Percentiles rank a stretch among this genome's conserved stretches.
Evolutionary conservation across 2,113 vertebrate genomes (phyloP).

Genomic region (Xiphias gladius): DNA sequence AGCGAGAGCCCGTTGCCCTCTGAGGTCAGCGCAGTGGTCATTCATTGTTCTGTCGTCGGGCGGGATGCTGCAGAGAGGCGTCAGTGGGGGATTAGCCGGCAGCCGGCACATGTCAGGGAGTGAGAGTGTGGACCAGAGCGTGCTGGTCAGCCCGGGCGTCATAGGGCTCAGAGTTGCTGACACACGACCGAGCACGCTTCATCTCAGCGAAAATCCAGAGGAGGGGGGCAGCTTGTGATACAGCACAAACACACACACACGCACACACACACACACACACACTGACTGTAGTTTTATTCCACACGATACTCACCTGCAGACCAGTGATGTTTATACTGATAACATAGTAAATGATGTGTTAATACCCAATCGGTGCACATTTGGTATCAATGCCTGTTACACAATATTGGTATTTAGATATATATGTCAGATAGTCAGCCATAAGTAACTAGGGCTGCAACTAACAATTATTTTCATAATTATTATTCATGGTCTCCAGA

Average conservation of each 20-base stretch:
- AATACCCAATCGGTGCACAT: too few species aligned
- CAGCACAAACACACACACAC: background rate
- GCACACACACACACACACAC: background rate
- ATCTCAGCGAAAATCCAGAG: background rate
- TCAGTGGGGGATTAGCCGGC: slow-evolving; percentile 76
- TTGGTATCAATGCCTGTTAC: background rate
- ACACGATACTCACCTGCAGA: slow-evolving; percentile 40
- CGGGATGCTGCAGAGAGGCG: slow-evolving; percentile 59
- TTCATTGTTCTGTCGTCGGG: slow-evolving; percentile 59
- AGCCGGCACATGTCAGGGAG: slow-evolving; percentile 79
- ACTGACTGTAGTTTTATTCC: background rate
- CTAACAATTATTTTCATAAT: too few species aligned
- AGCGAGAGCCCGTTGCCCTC: background rate
- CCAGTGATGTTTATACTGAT: background rate
- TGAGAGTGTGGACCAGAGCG: slow-evolving; percentile 71
- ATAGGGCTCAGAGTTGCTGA: slow-evolving; percentile 44
- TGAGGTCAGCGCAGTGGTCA: slow-evolving; percentile 59
- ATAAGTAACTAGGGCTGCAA: too few species aligned
- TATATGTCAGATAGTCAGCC: background rate
- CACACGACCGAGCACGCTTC: slow-evolving; percentile 50
- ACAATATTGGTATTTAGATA: background rate
- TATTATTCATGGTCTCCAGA: background rate
- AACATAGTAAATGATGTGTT: background rate
- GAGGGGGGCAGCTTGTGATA: slow-evolving; percentile 14
- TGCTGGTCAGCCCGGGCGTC: slow-evolving; percentile 24